Evolutionary conservation across 2,797 vertebrate species (phyloP).

Genomic region (Gastrophryne carolinensis): DNA sequence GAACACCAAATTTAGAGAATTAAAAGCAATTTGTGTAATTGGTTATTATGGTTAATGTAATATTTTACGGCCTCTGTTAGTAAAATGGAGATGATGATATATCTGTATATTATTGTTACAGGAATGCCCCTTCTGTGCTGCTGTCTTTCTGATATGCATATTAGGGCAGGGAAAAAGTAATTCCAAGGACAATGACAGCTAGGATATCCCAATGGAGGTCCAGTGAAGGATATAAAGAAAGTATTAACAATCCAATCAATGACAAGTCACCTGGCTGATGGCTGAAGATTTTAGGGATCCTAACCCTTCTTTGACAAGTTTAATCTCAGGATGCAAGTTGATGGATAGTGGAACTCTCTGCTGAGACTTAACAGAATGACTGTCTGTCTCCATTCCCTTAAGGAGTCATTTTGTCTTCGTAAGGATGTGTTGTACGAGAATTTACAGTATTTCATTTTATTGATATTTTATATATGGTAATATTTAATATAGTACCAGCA

Average conservation of each 20-base stretch:
- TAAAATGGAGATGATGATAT: constrained; percentile 40
- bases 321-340: constrained; percentile 38
- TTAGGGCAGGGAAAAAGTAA: constrained; percentile 34
- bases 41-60: constrained; percentile 46
- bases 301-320: constrained; percentile 59
- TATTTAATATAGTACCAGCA: too few species aligned
- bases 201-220: constrained; percentile 53
- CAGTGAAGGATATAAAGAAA: constrained; percentile 56
- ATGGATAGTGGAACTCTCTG: constrained; percentile 2
- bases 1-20: constrained; percentile 55
- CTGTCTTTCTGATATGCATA: constrained; percentile 10
- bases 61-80: constrained; percentile 35
- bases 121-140: constrained; percentile 28
- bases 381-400: too few species aligned
- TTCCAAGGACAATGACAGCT: constrained; percentile 30
- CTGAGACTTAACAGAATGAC: background rate
- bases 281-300: constrained; percentile 56
- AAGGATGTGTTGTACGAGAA: too few species aligned
- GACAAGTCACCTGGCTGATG: constrained; percentile 56
- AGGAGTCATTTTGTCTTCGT: too few species aligned
- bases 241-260: constrained; percentile 60
- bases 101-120: background rate
- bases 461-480: too few species aligned
- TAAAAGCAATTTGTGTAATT: constrained; percentile 47
- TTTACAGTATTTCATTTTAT: too few species aligned